Conservation (phyloP, 2,797 vertebrate species). For the Oceanodroma leucorhoa region DNA sequence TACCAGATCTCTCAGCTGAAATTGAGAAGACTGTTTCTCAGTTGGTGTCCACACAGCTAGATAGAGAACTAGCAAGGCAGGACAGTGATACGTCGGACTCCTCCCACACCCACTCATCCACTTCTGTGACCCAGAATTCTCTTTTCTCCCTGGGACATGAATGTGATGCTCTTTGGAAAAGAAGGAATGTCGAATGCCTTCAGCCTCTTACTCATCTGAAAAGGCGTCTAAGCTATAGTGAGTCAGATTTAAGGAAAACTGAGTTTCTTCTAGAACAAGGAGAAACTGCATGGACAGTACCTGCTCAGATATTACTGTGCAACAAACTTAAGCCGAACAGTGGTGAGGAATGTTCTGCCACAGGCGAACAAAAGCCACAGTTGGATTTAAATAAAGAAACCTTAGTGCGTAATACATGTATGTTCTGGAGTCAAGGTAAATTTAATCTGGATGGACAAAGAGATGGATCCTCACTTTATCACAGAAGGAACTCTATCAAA, state of each 20-base stretch:
- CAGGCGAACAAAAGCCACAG: background rate
- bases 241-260: conserved; percentile 84
- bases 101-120: background rate
- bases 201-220: conserved; percentile 73
- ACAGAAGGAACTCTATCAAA: conserved; percentile 62
- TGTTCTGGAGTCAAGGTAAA: conserved; percentile 82
- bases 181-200: conserved; percentile 70
- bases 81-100: conserved; percentile 74
- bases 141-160: conserved; percentile 76
- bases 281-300: conserved; percentile 73
- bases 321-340: conserved; percentile 65
- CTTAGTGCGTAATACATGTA: conserved; percentile 65
- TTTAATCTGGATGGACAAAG: conserved; percentile 50
- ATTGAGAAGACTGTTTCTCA: conserved; percentile 92
- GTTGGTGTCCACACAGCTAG: conserved; percentile 82
- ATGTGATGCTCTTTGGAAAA: conserved; percentile 83
- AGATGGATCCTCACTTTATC: conserved; percentile 50
- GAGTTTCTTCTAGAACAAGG: conserved; percentile 74
- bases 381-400: conserved; percentile 65
- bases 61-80: conserved; percentile 84
- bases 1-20: conserved; percentile 87
- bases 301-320: conserved; percentile 58
- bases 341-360: conserved; percentile 8
- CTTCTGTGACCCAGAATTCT: conserved; percentile 63
- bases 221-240: conserved; percentile 89